Evolutionary conservation across 2,113 vertebrate species (phyloP).

Genomic region (Jaculus jaculus): DNA sequence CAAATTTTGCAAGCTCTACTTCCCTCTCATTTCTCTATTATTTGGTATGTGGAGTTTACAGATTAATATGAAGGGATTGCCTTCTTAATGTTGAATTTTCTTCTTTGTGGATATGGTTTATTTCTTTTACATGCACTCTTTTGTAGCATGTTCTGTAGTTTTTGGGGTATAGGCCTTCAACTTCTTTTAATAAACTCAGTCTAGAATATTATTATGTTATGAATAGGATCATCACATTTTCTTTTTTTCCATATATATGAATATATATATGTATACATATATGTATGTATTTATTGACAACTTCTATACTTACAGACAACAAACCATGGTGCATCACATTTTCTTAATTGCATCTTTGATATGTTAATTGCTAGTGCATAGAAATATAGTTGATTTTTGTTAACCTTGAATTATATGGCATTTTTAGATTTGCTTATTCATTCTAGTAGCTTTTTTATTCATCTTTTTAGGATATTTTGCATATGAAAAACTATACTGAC

Average conservation of each 20-base stretch:
- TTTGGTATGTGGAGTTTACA: background rate
- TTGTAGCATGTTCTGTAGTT: background rate
- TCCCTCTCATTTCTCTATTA: background rate
- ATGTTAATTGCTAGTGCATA: background rate
- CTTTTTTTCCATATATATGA: too few species aligned
- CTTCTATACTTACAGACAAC: too few species aligned
- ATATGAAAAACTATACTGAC: background rate
- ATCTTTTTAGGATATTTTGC: background rate
- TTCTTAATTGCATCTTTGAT: constrained; percentile 34
- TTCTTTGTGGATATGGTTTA: background rate
- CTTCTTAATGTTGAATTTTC: background rate
- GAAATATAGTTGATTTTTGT: background rate
- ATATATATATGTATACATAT: too few species aligned
- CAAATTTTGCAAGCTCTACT: background rate
- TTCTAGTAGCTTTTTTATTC: background rate
- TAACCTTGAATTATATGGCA: background rate
- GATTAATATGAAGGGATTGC: background rate
- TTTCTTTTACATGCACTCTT: background rate
- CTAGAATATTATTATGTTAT: background rate
- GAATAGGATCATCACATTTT: constrained; percentile 2
- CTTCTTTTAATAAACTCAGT: background rate
- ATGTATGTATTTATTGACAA: too few species aligned
- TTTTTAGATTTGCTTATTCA: constrained; percentile 17
- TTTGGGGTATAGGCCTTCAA: background rate
- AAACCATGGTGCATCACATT: too few species aligned